phyloP scores from a whole-genome alignment of 2,797 vertebrate species.

The Echeneis naucrates region DNA sequence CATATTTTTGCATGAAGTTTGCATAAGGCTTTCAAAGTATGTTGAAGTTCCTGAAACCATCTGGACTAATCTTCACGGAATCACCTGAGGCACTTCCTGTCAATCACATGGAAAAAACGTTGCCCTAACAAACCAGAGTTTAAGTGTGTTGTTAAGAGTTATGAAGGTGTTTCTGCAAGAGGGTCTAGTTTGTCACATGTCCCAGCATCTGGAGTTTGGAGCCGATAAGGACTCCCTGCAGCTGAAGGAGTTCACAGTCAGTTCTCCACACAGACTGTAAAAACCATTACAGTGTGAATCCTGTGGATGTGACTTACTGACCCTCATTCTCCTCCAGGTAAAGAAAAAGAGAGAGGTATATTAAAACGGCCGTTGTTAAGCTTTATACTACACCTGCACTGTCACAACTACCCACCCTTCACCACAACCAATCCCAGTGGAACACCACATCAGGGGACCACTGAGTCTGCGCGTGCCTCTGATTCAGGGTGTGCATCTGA shows the following conservation, averaged over 20 bases:
- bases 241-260: conserved; percentile 18
- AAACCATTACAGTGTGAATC: conserved; percentile 2
- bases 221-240: conserved; percentile 5
- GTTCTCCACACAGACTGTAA: neutral
- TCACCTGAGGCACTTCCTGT: neutral
- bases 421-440: no score
- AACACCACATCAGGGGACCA: no score
- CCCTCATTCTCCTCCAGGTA: no score
- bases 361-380: no score
- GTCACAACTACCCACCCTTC: no score
- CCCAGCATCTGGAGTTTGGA: conserved; percentile 8
- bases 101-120: conserved; percentile 10
- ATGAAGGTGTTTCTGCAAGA: neutral
- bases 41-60: conserved; percentile 2
- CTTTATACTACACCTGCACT: no score
- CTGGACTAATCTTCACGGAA: neutral
- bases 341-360: no score
- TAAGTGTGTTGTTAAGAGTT: neutral
- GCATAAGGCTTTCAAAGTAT: conserved; percentile 9
- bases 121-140: neutral
- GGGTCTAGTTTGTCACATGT: neutral
- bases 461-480: no score
- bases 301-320: no score
- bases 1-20: conserved; percentile 59
- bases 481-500: no score